Conservation (phyloP, 2,888 invertebrate genomes). For the Drosophila stalkeri region DNA sequence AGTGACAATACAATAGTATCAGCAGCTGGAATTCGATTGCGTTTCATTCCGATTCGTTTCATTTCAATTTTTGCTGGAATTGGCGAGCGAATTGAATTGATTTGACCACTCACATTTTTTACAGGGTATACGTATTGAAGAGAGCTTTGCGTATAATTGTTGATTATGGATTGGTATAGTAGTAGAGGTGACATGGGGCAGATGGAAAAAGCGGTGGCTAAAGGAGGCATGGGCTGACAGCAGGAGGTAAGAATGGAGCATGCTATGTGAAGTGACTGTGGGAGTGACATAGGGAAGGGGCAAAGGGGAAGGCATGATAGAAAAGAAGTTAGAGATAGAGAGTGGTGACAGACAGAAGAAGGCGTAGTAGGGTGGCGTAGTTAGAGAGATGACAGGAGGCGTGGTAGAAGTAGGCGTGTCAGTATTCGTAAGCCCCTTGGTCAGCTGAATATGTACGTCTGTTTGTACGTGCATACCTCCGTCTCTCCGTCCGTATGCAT, state of each 20-base stretch:
- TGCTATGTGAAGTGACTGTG: no score
- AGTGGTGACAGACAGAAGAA: background rate
- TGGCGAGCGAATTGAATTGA: background rate
- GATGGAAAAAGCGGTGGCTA: background rate
- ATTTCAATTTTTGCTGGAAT: background rate
- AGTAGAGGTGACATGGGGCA: no score
- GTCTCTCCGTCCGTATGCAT: background rate
- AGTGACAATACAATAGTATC: background rate
- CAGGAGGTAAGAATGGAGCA: background rate
- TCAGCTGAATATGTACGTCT: background rate
- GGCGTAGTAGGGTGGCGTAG: no score
- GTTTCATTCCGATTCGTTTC: slow-evolving; percentile 1
- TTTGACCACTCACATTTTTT: background rate
- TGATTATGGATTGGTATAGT: background rate
- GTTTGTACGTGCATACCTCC: background rate
- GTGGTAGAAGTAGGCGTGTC: background rate
- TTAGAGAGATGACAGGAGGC: background rate
- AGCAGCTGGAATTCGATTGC: background rate
- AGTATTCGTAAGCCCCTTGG: background rate
- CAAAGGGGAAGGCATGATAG: background rate
- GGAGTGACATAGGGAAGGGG: no score
- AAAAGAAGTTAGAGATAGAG: background rate
- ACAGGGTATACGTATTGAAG: background rate
- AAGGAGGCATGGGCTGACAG: background rate
- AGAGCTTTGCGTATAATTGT: background rate